Evolutionary conservation across 2,888 invertebrate species (phyloP).

Genomic region (Mythimna loreyi): DNA sequence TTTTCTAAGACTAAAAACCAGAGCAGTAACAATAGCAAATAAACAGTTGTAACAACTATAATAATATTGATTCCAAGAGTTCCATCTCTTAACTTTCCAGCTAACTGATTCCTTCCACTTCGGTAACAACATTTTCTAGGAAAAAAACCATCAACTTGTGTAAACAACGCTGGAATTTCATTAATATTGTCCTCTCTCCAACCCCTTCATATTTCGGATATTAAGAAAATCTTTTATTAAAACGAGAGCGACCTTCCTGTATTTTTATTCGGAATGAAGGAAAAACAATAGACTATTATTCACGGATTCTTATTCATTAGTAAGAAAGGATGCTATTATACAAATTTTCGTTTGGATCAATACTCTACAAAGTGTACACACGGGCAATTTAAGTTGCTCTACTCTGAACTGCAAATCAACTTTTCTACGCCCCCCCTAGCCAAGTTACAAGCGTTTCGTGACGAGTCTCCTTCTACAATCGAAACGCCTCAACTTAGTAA

Average conservation of each 20-base stretch:
- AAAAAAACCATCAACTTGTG: constrained; percentile 23
- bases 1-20: too few relatives aligned
- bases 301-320: constrained; percentile 75
- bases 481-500: too few relatives aligned
- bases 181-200: constrained; percentile 40
- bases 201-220: constrained; percentile 58
- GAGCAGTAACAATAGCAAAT: neutral
- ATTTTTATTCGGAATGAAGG: constrained; percentile 57
- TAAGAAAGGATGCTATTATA: constrained; percentile 66
- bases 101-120: constrained; percentile 17
- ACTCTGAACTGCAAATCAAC: too few relatives aligned
- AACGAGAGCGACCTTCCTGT: constrained; percentile 27
- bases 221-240: constrained; percentile 55
- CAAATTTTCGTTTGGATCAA: constrained; percentile 59
- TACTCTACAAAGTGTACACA: neutral
- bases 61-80: neutral
- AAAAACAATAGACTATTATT: constrained; percentile 75
- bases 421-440: too few relatives aligned
- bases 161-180: constrained; percentile 53
- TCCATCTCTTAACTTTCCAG: constrained; percentile 10
- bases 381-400: neutral
- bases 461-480: too few relatives aligned
- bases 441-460: too few relatives aligned
- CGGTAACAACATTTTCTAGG: constrained; percentile 18
- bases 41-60: neutral